Percentiles rank a stretch among this genome's conserved stretches.
These are phyloP conservation scores for Mylabris phalerata DNA, from an alignment of 1,140 invertebrate genomes.

Conservation along the genomic window DNA sequence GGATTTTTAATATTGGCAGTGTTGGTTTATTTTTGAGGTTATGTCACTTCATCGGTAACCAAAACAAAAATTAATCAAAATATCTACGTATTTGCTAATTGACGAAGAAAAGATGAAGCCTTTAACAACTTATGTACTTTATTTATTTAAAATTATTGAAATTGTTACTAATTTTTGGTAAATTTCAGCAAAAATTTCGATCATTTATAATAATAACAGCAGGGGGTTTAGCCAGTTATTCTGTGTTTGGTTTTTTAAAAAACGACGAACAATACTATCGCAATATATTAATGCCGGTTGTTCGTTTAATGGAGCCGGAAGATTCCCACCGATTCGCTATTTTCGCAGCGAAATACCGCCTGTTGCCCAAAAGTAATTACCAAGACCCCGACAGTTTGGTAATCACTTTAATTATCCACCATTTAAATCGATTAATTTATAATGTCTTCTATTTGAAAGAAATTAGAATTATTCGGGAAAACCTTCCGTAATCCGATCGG, in stretches of 20 bases:
- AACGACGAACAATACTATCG: constrained; percentile 74
- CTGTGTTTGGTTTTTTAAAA: constrained; percentile 55
- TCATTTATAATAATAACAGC: constrained; percentile 24
- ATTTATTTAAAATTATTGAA: too few relatives aligned
- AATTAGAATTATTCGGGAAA: constrained; percentile 61
- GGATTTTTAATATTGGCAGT: too few relatives aligned
- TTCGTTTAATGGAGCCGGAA: constrained; percentile 66
- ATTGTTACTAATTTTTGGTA: not conserved
- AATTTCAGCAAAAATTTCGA: constrained; percentile 30
- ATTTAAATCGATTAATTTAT: not conserved
- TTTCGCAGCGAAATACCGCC: constrained; percentile 62
- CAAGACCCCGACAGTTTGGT: constrained; percentile 43
- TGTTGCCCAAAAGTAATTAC: constrained; percentile 54
- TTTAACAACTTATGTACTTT: too few relatives aligned
- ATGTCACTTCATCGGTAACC: too few relatives aligned
- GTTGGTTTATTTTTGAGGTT: too few relatives aligned
- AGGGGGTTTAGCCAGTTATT: constrained; percentile 40
- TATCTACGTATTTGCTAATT: too few relatives aligned
- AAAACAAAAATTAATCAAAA: too few relatives aligned
- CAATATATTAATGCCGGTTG: constrained; percentile 61
- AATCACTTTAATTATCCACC: not conserved
- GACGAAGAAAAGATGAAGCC: too few relatives aligned
- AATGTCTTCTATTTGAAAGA: constrained; percentile 42
- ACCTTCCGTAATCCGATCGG: constrained; percentile 85
- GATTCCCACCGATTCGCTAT: constrained; percentile 71